Base-by-base conservation (phyloP, 2,888 invertebrate species). In the Cartodere bifasciata region DNA sequence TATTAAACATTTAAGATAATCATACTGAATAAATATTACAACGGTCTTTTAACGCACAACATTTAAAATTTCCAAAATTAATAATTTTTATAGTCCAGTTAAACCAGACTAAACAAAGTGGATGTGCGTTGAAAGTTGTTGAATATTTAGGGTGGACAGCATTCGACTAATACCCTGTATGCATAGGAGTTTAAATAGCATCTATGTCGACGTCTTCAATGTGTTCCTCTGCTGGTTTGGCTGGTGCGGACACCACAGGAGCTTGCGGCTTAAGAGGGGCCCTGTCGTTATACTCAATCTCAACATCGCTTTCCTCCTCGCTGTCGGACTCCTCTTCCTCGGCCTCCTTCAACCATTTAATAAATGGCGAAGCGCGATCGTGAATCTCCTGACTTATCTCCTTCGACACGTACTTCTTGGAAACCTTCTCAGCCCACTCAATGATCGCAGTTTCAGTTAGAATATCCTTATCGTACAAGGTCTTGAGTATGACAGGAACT, bases 301-400 rank as follows among this genome's bases (percentile, higher is more conserved):
- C 74, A 31, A 75, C 65, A 51, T 72, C 74, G 46, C 69, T 69
- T 25, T 77, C 77, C 40, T 81, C 82, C 35, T 76, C 78, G 32
- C 77, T 75, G 14, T 75, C 81, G 13, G 80, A 81, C 41, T 82
- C 82, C 55, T 90, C 90, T 59, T 94, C 94, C 55, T 94, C 94
- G 36, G 97, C 97, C 57, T 97, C 92, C 58, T 85, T 77, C 47
- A 98, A 72, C 98, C 98, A 98, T 52, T 82, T 88, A 38, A 98
- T 74, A 64, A 98, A 92, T 34, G 91, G 91, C 52, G 80, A 77
- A 30, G 92, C 94, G 53, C 85, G 83, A 41, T 81, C 78, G 46
- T 90, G 84, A 54, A 98, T 91, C 57, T 95, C 91, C 37, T 82
- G 79, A 37, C 84, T 80, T 36, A 92, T 63, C 58, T 97, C 95